Evolutionary conservation across 2,113 vertebrate genomes (phyloP).

Genomic region (Pseudorasbora parva): DNA sequence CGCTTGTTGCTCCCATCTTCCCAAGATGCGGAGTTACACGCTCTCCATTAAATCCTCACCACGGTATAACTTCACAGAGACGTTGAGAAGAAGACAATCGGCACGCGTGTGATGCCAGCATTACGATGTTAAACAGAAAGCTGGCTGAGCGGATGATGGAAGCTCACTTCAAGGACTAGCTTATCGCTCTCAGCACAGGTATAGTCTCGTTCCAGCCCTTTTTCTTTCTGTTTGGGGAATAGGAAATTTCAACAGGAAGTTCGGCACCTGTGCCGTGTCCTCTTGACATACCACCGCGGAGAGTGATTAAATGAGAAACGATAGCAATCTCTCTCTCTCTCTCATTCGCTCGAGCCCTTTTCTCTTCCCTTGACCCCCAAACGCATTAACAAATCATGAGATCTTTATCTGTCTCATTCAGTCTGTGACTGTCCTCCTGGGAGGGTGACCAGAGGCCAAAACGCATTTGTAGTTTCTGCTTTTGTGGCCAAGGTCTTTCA

Average conservation of each 20-base stretch:
- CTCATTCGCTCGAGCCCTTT: neutral
- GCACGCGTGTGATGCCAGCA: neutral
- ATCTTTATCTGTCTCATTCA: constrained; percentile 44
- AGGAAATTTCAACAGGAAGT: constrained; percentile 32
- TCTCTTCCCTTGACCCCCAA: constrained; percentile 32
- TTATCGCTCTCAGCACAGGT: constrained; percentile 54
- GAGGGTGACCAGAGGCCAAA: constrained; percentile 22
- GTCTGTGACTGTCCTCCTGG: constrained; percentile 7
- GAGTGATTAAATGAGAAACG: constrained; percentile 50
- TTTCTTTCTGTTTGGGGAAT: neutral
- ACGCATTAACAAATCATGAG: constrained; percentile 53
- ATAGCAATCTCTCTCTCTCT: constrained; percentile 48
- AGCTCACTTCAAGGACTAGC: constrained; percentile 54
- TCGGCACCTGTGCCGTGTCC: constrained; percentile 22
- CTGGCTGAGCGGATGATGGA: neutral
- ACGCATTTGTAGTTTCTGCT: constrained; percentile 13
- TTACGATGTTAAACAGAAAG: neutral
- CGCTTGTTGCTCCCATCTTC: neutral
- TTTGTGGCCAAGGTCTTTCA: neutral
- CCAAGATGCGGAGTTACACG: neutral
- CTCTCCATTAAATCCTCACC: neutral
- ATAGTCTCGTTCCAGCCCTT: constrained; percentile 5
- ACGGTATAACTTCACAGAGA: neutral
- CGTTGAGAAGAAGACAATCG: neutral
- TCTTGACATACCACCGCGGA: constrained; percentile 42